Evolutionary conservation across 1,140 invertebrate genomes (phyloP).

Genomic region (Drosophila pseudoobscura): DNA sequence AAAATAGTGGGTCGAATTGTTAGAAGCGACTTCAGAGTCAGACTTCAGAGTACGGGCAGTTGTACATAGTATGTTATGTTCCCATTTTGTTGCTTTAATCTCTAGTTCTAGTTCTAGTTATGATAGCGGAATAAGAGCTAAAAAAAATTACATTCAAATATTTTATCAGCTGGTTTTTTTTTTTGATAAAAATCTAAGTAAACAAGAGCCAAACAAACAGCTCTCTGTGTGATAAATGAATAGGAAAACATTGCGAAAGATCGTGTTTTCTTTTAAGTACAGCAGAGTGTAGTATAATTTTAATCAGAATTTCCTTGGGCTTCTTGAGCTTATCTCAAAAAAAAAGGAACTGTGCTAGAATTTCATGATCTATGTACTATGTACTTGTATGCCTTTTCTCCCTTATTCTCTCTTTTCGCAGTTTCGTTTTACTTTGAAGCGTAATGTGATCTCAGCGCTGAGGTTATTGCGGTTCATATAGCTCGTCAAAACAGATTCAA

Average conservation of each 20-base stretch:
- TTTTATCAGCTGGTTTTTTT: conserved; percentile 60
- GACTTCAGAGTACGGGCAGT: not conserved
- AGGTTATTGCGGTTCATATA: conserved; percentile 46
- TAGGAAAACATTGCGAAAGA: conserved; percentile 10
- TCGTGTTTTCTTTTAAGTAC: not conserved
- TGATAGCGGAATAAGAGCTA: conserved; percentile 14
- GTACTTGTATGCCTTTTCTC: not conserved
- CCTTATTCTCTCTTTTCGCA: not conserved
- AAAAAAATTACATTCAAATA: conserved; percentile 44
- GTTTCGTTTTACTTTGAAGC: conserved; percentile 9
- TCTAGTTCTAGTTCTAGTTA: not conserved
- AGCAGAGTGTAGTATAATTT: too few species aligned
- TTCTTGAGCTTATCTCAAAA: too few species aligned
- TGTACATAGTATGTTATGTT: too few species aligned
- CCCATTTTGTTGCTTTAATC: conserved; percentile 13
- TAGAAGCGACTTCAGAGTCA: conserved; percentile 7
- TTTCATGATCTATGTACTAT: too few species aligned
- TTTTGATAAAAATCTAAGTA: conserved; percentile 16
- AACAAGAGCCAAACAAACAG: conserved; percentile 43
- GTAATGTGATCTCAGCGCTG: conserved; percentile 34
- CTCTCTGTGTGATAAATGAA: conserved; percentile 32
- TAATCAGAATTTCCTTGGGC: too few species aligned
- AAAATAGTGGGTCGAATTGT: conserved; percentile 65
- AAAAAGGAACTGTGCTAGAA: too few species aligned
- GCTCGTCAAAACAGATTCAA: conserved; percentile 7